Percentiles rank a stretch among this genome's conserved stretches.
Conservation (phyloP, 2,797 vertebrate species). For the Loris lydekkerianus region DNA sequence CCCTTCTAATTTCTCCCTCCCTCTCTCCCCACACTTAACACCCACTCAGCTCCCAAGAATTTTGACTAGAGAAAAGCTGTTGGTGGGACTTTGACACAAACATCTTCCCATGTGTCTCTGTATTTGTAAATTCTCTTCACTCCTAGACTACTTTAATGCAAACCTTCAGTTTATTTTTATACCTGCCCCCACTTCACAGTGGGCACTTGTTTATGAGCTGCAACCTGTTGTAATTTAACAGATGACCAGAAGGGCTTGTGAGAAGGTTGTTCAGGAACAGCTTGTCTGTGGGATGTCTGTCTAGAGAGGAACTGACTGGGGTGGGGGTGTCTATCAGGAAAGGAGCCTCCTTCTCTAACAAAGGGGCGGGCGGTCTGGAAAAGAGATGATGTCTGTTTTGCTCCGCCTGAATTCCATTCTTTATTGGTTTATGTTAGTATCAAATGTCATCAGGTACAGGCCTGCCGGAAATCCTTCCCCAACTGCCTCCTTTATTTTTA, state of each 20-base stretch:
- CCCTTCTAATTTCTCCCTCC: slow-evolving; percentile 57
- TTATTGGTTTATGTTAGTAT: not conserved
- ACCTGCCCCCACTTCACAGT: slow-evolving; percentile 65
- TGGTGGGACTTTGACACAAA: slow-evolving; percentile 75
- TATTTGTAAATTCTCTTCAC: slow-evolving; percentile 80
- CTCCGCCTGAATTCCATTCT: not conserved
- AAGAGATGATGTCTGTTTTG: not conserved
- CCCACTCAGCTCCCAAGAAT: slow-evolving; percentile 75
- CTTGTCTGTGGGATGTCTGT: slow-evolving; percentile 35
- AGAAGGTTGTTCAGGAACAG: slow-evolving; percentile 23
- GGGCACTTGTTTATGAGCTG: slow-evolving; percentile 72
- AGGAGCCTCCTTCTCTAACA: not conserved
- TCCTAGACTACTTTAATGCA: slow-evolving; percentile 69
- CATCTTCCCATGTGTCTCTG: slow-evolving; percentile 77
- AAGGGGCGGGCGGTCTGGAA: not conserved
- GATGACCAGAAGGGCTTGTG: slow-evolving; percentile 34
- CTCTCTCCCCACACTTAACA: slow-evolving; percentile 57
- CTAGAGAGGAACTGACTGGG: not conserved
- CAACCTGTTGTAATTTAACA: slow-evolving; percentile 58
- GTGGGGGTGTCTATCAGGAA: not conserved
- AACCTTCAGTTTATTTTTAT: slow-evolving; percentile 73
- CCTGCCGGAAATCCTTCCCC: not conserved
- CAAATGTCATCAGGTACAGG: not conserved
- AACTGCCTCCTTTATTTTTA: not conserved
- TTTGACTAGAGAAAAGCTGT: slow-evolving; percentile 77